phyloP scores from a whole-genome alignment of 53 echinoderm and acorn worm genomes.

The Hippasteria phrygiana region DNA sequence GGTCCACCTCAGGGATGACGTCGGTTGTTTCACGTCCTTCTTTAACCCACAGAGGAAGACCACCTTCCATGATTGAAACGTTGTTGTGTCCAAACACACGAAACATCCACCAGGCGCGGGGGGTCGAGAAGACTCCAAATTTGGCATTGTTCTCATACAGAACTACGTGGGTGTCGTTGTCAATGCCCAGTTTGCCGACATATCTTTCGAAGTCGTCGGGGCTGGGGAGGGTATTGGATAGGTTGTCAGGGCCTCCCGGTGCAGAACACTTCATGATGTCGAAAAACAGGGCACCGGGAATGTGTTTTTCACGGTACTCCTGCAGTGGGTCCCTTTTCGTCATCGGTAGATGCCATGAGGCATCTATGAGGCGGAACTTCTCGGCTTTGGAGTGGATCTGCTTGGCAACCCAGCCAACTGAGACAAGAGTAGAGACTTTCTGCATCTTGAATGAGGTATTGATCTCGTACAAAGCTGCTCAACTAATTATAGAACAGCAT shows the following conservation, averaged over 20 bases:
- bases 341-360: constrained; percentile 72
- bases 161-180: constrained; percentile 89
- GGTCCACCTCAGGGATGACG: constrained; percentile 56
- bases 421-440: constrained; percentile 74
- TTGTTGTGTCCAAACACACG: constrained; percentile 83
- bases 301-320: constrained; percentile 79
- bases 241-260: constrained; percentile 28
- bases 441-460: constrained; percentile 60
- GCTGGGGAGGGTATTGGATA: constrained; percentile 79
- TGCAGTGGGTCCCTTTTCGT: constrained; percentile 63
- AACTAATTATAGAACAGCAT: no score
- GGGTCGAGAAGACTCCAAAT: constrained; percentile 82
- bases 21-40: constrained; percentile 79
- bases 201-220: constrained; percentile 78
- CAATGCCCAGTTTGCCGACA: constrained; percentile 83
- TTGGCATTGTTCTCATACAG: constrained; percentile 87
- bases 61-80: constrained; percentile 89
- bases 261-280: constrained; percentile 69
- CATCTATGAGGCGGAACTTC: constrained; percentile 78
- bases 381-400: constrained; percentile 68
- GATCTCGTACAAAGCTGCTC: no score
- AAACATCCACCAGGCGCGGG: constrained; percentile 94
- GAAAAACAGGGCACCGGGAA: constrained; percentile 82
- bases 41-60: constrained; percentile 79
- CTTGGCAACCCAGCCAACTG: constrained; percentile 78